Base-by-base conservation (phyloP, 2,888 invertebrate genomes). In the Nebria salina region DNA sequence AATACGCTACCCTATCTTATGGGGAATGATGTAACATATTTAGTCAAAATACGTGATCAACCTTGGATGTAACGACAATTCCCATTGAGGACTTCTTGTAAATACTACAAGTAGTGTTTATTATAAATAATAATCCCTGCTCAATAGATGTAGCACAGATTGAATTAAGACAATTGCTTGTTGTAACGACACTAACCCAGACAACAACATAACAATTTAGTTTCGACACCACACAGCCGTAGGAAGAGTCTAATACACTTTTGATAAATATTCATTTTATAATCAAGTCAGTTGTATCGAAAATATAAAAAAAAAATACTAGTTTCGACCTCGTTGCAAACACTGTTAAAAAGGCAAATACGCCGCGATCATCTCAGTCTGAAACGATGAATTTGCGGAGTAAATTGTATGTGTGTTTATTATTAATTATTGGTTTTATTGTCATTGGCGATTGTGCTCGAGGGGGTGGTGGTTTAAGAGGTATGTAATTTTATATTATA, bases 161-260 rank as follows among this genome's bases (percentile, higher is more conserved):
- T 80, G 80, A 80, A 80, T 80, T 80, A 80, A 80, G 75, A 80
- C 75, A 80, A 80, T 80, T 80, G 80, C 66, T 80, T 80, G 68
- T 20, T 68, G 72, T 66, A 70, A 75, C 75, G 74, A 70, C 70
- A 70, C 70, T 15, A 70, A 70, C 70, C 70, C 70, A 34, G 25
- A 70, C 70, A 70, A 70, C 70, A 70, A 70, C 70, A 70, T 70
- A 70, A 20, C 70, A 70, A 70, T 70, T 70, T 70, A 15, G 70
- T 70, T 70, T 70, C 70, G 25, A 70, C 70, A 70, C 70, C 34
- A 26, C 15, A 70, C 70, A 11, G 70, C 11, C 70, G 8, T 25
- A 70, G 70, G 25, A 26, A 54, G 54, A 54, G 54, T 54, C 54
- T 54, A 54, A 54, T 54, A 54, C 8, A 54, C 54, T 54, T 54